Evolutionary conservation across 92 coral and sea anemone species (phyloP).

Genomic region (Bergia sp.): DNA sequence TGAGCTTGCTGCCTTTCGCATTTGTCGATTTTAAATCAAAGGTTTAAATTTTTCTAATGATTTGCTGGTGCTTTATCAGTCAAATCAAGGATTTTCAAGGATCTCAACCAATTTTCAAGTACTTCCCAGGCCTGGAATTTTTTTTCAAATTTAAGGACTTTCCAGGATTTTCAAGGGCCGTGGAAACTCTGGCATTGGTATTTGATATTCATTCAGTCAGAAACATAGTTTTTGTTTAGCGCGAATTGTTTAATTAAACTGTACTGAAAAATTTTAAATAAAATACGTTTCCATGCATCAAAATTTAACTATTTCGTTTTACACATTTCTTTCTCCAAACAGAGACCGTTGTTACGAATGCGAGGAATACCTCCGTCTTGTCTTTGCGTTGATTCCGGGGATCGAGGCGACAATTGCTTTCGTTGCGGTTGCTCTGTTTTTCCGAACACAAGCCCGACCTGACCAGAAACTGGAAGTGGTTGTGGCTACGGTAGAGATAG

Average conservation of each 20-base stretch:
- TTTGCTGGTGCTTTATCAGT: too few relatives aligned
- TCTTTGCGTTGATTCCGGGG: slow-evolving; percentile 83
- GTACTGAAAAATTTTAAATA: background rate
- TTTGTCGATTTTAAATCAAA: too few relatives aligned
- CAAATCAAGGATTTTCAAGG: too few relatives aligned
- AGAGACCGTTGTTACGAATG: slow-evolving; percentile 69
- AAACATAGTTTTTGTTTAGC: too few relatives aligned
- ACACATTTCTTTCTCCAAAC: background rate
- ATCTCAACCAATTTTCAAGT: too few relatives aligned
- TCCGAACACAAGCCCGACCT: slow-evolving; percentile 24
- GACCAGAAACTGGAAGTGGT: slow-evolving; percentile 15
- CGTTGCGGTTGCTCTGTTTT: slow-evolving; percentile 74
- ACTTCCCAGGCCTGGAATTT: too few relatives aligned
- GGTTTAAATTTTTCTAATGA: too few relatives aligned
- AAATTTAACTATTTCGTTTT: background rate
- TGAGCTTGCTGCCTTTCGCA: too few relatives aligned
- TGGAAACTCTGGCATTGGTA: too few relatives aligned
- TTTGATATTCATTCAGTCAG: too few relatives aligned
- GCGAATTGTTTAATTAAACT: background rate
- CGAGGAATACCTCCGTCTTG: slow-evolving; percentile 69
- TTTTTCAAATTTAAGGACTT: too few relatives aligned
- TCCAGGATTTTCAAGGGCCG: too few relatives aligned
- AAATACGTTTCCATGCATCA: background rate
- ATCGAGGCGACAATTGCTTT: slow-evolving; percentile 85
- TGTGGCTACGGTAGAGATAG: background rate